Base-by-base conservation (phyloP, 2,888 invertebrate species). In the Petrolisthes manimaculis region DNA sequence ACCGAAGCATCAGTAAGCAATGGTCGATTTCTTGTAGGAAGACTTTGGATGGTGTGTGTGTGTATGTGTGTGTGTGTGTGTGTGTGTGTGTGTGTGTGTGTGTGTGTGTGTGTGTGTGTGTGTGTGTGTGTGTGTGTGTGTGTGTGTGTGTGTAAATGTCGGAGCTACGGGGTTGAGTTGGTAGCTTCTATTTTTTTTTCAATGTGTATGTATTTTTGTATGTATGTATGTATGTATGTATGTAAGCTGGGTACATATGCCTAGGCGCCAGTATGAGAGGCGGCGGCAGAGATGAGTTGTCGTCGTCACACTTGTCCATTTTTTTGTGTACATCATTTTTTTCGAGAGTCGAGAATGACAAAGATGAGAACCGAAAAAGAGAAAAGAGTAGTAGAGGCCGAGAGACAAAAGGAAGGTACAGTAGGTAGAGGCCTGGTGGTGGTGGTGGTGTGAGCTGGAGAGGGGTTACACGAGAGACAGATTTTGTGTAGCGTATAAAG, bases 31-130 rank as follows among this genome's bases (percentile, higher is more conserved):
- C 18, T 9, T 61, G 61, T 61, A 18, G 9, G 61, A 12, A 18
- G 9, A 18, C 18, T 9, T 61, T 9, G 9, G 61, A 12, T 9
- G 9, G 61, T 61, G 61, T 61, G 61, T 61, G 61, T 61, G 61
- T 61, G 61, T 61, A 3, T 61, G 61, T 61, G 61, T 61, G 61
- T 61, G 61, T 61, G 61, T 61, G 61, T 61, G 61, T 61, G 61
- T 61, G 61, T 61, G 61, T 61, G 61, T 61, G 61, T 61, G 61
- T 61, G 61, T 61, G 61, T 61, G 61, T 61, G 61, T 61, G 61
- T 61, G 61, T 61, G 61, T 61, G 61, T 61, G 61, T 61, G 61
- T 61, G 61, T 61, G 61, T 61, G 61, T 61, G 61, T 61, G 61
- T 61, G 14, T 61, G 61, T 61, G 61, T 6, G 8, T 61, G 61